These are phyloP conservation scores for Muraenolepis orangiensis DNA, from an alignment of 2,797 vertebrate genomes.

Conservation along the genomic window DNA sequence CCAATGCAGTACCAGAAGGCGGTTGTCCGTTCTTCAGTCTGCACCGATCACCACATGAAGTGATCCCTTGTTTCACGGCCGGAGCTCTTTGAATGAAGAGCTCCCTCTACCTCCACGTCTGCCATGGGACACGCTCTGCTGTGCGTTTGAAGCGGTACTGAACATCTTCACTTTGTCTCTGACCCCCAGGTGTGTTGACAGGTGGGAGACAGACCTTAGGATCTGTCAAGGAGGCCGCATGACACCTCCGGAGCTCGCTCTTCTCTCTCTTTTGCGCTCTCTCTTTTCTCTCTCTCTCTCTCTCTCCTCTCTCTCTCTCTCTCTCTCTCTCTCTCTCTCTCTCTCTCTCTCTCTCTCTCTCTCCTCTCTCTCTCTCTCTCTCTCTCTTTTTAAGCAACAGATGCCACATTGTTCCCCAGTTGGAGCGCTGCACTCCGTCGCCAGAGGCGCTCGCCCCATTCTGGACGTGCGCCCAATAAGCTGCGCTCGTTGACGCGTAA, in stretches of 20 bases:
- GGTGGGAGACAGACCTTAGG: background rate
- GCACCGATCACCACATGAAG: too few species aligned
- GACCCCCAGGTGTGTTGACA: background rate
- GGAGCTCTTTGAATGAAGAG: too few species aligned
- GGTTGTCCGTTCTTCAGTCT: too few species aligned
- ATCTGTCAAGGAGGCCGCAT: background rate
- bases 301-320: too few species aligned
- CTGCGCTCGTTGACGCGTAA: slow-evolving; percentile 18
- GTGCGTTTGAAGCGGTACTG: background rate
- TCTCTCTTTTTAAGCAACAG: background rate
- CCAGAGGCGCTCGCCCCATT: background rate
- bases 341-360: background rate
- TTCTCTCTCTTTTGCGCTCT: too few species aligned
- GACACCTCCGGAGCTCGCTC: too few species aligned
- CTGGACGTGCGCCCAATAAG: slow-evolving; percentile 13
- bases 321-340: too few species aligned
- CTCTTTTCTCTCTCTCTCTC: too few species aligned
- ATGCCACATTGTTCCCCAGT: background rate
- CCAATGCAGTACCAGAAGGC: too few species aligned
- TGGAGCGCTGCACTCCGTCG: background rate
- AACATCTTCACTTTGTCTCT: background rate
- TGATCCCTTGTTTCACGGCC: too few species aligned
- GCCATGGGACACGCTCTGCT: too few species aligned
- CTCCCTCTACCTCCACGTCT: too few species aligned
- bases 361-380: background rate